Conservation (phyloP, 2,888 invertebrate genomes). For the Andrena marginata region DNA sequence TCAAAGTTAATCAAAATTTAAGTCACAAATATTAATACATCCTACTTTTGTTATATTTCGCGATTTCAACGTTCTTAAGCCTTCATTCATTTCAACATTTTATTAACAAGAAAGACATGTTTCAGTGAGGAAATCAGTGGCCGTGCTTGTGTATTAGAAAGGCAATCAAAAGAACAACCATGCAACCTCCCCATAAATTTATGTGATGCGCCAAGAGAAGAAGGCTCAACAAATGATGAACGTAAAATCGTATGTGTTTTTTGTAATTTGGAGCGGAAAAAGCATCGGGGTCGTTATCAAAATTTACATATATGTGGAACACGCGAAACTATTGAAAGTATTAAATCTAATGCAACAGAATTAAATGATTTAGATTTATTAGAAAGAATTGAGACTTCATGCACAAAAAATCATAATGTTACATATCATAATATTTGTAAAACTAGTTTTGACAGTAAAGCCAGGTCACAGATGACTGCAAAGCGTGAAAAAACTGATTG, state of each 20-base stretch:
- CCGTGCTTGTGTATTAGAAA: neutral
- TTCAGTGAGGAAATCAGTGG: neutral
- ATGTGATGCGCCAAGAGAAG: neutral
- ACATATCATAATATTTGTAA: conserved; percentile 2
- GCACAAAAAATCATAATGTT: neutral
- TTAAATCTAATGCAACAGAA: conserved; percentile 1
- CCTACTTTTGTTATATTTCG: neutral
- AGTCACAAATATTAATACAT: neutral
- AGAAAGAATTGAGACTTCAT: neutral
- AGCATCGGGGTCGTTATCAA: neutral
- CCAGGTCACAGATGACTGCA: neutral
- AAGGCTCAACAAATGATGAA: neutral
- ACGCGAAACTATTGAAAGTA: neutral
- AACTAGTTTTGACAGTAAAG: neutral
- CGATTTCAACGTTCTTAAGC: neutral
- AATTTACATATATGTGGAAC: conserved; percentile 9
- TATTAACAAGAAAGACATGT: neutral
- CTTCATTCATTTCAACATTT: neutral
- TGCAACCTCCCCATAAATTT: neutral
- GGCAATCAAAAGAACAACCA: neutral
- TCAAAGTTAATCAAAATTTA: conserved; percentile 1
- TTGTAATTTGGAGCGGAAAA: conserved; percentile 12
- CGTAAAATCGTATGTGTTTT: conserved; percentile 5
- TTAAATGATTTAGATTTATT: conserved; percentile 1
- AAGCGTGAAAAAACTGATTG: conserved; percentile 10